Evolutionary conservation across 2,888 invertebrate species (phyloP), one percentile per base, ranked within the genome.

Genomic region (Eustalomyia histrio): DNA sequence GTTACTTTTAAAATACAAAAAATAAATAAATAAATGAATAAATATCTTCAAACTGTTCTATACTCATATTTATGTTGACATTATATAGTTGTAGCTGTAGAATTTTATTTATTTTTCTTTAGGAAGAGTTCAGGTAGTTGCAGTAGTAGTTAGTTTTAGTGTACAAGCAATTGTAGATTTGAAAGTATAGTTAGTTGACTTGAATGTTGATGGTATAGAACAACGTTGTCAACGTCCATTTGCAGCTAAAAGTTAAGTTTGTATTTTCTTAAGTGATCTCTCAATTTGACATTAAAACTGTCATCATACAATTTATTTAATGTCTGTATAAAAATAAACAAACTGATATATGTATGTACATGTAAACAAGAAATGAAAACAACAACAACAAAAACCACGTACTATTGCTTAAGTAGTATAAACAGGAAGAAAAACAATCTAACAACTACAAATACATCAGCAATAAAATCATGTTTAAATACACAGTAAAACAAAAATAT

Each of bases 201-300:
- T 47, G 43, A 47, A 5, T 47, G 43, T 47, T 47, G 43, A 47
- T n/a, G 43, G 3, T 39, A 39, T 39, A 39, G 39, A 39, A 39
- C 12, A 39, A 39, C 39, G 39, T 39, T 47, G 43, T 47, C 43
- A 47, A 47, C 43, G n/a, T n/a, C n/a, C 24, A 18, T 55, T 18
- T 57, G 21, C 39, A 17, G 3, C 29, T 29, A 33, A 9, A 12
- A 57, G 17, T 71, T 47, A 17, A 17, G 61, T 16, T 43, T 29
- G 9, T 55, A 47, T 68, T 75, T 16, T 47, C 10, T 63, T 58
- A 74, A 83, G 68, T 80, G 75, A 79, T 80, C 63, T 80, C 74
- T 79, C 74, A 82, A 79, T 80, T 76, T 80, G 76, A 80, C 76
- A 82, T 79, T 83, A 76, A 82, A 82, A 79, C 74, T 83, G 83